Conservation (phyloP, 2,888 invertebrate genomes). For the Mesorhabditis sp. region DNA sequence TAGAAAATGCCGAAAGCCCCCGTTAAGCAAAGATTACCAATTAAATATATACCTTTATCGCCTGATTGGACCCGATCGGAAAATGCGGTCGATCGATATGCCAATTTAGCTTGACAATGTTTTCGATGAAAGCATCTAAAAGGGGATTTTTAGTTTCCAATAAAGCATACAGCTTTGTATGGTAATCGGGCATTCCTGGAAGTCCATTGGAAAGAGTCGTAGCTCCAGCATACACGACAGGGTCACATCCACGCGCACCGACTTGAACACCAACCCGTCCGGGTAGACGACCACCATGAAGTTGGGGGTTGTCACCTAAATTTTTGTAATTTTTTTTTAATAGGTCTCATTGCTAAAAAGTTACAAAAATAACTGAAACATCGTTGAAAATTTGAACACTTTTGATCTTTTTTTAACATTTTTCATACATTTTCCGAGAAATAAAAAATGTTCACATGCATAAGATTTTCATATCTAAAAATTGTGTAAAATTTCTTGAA, state of each 20-base stretch:
- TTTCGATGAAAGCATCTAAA: constrained; percentile 54
- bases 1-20: no score
- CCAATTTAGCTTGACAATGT: constrained; percentile 55
- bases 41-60: constrained; percentile 33
- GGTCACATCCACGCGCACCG: constrained; percentile 56
- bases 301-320: constrained; percentile 44
- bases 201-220: constrained; percentile 48
- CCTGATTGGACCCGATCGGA: constrained; percentile 51
- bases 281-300: constrained; percentile 53
- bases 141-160: constrained; percentile 10
- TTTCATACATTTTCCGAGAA: constrained; percentile 11
- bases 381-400: constrained; percentile 13
- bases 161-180: constrained; percentile 51
- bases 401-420: constrained; percentile 11
- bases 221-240: constrained; percentile 52
- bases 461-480: no score
- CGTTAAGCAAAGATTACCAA: no score
- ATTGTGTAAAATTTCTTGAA: no score
- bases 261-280: constrained; percentile 57
- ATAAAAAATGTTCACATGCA: no score
- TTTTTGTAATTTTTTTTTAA: constrained; percentile 15
- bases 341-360: neutral
- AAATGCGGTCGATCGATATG: constrained; percentile 48
- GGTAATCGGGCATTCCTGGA: constrained; percentile 49
- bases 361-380: neutral